Conservation (phyloP, 2,797 vertebrate genomes). For the Rhinatrema bivittatum region DNA sequence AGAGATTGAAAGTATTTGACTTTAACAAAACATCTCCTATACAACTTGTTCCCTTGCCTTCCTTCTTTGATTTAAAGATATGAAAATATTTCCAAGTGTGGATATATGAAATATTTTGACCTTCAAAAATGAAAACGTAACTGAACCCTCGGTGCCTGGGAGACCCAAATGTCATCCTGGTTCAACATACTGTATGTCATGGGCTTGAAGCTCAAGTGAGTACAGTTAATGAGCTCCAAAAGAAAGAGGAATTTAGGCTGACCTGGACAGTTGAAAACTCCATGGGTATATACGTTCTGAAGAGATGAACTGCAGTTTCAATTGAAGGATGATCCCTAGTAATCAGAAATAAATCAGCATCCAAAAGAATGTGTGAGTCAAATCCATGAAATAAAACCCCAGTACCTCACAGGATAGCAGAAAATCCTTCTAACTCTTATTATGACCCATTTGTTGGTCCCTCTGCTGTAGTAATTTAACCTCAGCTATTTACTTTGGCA, state of each 20-base stretch:
- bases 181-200: rapidly evolving
- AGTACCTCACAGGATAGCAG: slow-evolving; percentile 32
- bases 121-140: too few species aligned
- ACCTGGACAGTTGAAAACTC: slow-evolving; percentile 16
- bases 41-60: too few species aligned
- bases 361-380: slow-evolving; percentile 35
- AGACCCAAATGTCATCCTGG: not conserved
- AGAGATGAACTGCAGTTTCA: slow-evolving; percentile 38
- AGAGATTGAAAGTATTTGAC: too few species aligned
- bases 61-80: too few species aligned
- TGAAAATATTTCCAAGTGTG: too few species aligned
- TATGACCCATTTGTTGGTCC: slow-evolving; percentile 38
- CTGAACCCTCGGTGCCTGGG: too few species aligned
- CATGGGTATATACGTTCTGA: slow-evolving; percentile 34
- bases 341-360: slow-evolving; percentile 51
- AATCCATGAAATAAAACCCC: slow-evolving; percentile 43
- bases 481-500: slow-evolving; percentile 58
- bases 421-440: slow-evolving; percentile 25
- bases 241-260: slow-evolving; percentile 8
- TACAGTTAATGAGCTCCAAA: slow-evolving; percentile 18
- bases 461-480: slow-evolving; percentile 49
- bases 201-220: slow-evolving; percentile 2
- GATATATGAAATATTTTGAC: too few species aligned
- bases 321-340: slow-evolving; percentile 36
- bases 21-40: too few species aligned